These are phyloP conservation scores for Meloidogyne floridensis DNA, from an alignment of 1,140 invertebrate species.

Conservation along the genomic window DNA sequence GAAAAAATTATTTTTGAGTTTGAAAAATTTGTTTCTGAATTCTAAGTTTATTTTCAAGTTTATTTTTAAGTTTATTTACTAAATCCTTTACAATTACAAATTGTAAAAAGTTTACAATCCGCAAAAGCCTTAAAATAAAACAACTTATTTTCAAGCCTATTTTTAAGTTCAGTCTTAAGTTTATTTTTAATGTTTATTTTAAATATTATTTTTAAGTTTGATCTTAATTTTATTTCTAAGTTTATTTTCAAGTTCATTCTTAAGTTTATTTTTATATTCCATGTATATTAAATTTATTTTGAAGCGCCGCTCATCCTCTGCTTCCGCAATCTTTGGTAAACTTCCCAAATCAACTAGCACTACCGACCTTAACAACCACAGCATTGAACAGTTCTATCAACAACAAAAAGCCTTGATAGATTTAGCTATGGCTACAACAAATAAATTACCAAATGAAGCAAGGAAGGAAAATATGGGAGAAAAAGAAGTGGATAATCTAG, in stretches of 20 bases:
- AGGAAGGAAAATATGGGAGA: not conserved
- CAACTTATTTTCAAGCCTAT: not conserved
- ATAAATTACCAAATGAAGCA: slow-evolving; percentile 11
- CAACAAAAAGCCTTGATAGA: slow-evolving; percentile 16
- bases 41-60: slow-evolving; percentile 12
- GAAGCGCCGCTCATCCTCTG: slow-evolving; percentile 52
- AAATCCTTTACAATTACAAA: too few relatives aligned
- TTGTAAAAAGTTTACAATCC: too few relatives aligned
- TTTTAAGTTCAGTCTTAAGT: slow-evolving; percentile 1
- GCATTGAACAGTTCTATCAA: not conserved
- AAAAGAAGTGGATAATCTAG: not conserved
- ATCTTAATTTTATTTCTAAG: too few relatives aligned
- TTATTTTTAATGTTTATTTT: not conserved
- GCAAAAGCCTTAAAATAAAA: too few relatives aligned
- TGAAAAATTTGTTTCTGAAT: not conserved
- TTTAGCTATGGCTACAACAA: not conserved
- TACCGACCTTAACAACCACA: slow-evolving; percentile 40
- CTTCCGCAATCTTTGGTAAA: slow-evolving; percentile 31
- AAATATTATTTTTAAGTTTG: too few relatives aligned
- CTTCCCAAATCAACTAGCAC: slow-evolving; percentile 50
- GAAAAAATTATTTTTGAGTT: not conserved
- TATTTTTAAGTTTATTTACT: not conserved
- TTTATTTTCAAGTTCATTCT: not conserved
- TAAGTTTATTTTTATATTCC: not conserved
- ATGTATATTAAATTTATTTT: slow-evolving; percentile 10